These are phyloP conservation scores for Epinotia nisella DNA, from an alignment of 2,888 invertebrate species.

Conservation along the genomic window DNA sequence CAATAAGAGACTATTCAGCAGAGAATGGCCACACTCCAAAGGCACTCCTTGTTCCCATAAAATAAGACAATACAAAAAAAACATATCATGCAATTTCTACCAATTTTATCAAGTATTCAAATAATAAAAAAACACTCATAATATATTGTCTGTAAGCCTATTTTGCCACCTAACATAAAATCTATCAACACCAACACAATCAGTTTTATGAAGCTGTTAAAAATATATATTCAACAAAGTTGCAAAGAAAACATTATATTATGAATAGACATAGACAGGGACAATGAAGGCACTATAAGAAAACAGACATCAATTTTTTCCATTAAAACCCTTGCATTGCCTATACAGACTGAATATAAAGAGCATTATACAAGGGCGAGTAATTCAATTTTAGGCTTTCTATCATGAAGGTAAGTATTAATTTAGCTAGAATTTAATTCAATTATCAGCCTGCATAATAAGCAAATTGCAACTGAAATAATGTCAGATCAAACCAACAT, in stretches of 20 bases:
- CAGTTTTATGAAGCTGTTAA: no score
- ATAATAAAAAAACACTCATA: not conserved
- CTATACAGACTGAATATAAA: no score
- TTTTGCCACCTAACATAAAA: not conserved
- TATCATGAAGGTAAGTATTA: not conserved
- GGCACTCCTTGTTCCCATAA: not conserved
- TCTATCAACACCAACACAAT: no score
- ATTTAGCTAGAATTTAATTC: not conserved
- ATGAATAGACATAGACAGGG: no score
- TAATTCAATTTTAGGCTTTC: no score
- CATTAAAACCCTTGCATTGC: no score
- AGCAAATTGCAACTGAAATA: not conserved
- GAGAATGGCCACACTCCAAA: not conserved
- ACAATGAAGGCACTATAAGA: no score
- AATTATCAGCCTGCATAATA: not conserved
- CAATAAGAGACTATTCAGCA: not conserved
- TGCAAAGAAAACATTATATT: no score
- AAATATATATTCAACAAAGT: no score
- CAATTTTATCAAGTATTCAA: not conserved
- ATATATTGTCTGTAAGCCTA: not conserved
- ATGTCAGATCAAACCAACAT: slow-evolving; percentile 15
- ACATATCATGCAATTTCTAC: not conserved
- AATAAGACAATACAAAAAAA: not conserved
- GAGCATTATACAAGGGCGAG: no score
- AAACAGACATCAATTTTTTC: no score